Evolutionary conservation across 2,113 vertebrate genomes (phyloP).

Genomic region (Thunnus maccoyii): DNA sequence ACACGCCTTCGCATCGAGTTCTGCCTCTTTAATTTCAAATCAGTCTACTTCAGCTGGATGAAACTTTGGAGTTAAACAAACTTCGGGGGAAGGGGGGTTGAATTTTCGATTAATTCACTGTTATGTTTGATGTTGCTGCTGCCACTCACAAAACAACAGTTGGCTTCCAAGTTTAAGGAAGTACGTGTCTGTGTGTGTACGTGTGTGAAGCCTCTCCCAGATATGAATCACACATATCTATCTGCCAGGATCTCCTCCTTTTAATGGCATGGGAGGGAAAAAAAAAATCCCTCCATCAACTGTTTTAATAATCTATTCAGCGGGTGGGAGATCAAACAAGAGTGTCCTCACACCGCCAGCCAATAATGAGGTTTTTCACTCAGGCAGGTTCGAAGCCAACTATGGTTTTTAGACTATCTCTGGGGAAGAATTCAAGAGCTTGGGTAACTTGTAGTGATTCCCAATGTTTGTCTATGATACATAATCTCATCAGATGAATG

Average conservation of each 20-base stretch:
- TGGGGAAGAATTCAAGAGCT: conserved; percentile 43
- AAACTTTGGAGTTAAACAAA: conserved; percentile 67
- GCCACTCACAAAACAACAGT: conserved; percentile 64
- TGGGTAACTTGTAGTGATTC: conserved; percentile 36
- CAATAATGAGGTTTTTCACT: conserved; percentile 72
- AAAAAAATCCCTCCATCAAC: conserved; percentile 65
- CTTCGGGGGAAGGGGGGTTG: conserved; percentile 30
- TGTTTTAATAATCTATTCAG: conserved; percentile 77
- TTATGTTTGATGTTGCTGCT: conserved; percentile 72
- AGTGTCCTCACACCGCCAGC: conserved; percentile 62
- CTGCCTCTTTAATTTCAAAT: conserved; percentile 77
- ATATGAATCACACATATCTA: conserved; percentile 71
- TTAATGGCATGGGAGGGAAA: conserved; percentile 57
- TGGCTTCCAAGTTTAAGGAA: conserved; percentile 61
- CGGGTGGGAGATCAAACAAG: conserved; percentile 76
- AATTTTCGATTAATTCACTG: conserved; percentile 58
- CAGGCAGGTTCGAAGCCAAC: conserved; percentile 61
- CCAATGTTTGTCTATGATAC: conserved; percentile 36
- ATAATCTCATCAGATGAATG: conserved; percentile 19
- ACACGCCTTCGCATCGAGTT: conserved; percentile 63
- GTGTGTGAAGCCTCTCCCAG: conserved; percentile 68
- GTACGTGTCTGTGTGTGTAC: conserved; percentile 43
- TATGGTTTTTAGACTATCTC: conserved; percentile 56
- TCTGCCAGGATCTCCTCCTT: conserved; percentile 72
- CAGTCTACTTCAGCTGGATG: conserved; percentile 57